Evolutionary conservation across 2,113 vertebrate genomes (phyloP).

Genomic region (Cololabis saira): DNA sequence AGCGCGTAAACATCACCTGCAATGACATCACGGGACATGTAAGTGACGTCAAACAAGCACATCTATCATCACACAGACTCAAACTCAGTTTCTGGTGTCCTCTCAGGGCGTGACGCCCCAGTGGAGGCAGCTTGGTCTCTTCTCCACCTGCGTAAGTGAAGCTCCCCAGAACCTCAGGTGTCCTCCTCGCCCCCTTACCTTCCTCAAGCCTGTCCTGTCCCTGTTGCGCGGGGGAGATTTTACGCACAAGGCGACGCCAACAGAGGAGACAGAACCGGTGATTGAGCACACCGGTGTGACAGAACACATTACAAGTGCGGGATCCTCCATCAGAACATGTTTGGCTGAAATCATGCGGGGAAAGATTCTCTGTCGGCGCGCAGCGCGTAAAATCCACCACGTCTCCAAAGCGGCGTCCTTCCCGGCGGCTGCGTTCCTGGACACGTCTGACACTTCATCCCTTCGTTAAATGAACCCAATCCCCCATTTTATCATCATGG

Average conservation of each 20-base stretch:
- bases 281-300: no score
- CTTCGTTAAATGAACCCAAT: no score
- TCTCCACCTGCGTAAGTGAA: background rate
- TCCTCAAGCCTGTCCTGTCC: background rate
- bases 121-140: background rate
- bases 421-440: no score
- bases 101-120: background rate
- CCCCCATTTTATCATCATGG: no score
- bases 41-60: constrained; percentile 26
- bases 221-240: constrained; percentile 10
- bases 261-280: background rate
- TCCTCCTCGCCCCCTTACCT: background rate
- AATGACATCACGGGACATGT: constrained; percentile 32
- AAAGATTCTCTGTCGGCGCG: background rate
- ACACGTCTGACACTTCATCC: no score
- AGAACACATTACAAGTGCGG: background rate
- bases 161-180: background rate
- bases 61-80: background rate
- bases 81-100: no score
- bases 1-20: constrained; percentile 7
- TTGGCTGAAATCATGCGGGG: no score
- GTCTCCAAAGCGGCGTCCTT: constrained; percentile 11
- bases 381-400: constrained; percentile 35
- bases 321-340: no score
- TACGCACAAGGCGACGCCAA: constrained; percentile 40